These are phyloP conservation scores for Megalonaias nervosa DNA, from an alignment of 1,140 invertebrate species.

Conservation along the genomic window DNA sequence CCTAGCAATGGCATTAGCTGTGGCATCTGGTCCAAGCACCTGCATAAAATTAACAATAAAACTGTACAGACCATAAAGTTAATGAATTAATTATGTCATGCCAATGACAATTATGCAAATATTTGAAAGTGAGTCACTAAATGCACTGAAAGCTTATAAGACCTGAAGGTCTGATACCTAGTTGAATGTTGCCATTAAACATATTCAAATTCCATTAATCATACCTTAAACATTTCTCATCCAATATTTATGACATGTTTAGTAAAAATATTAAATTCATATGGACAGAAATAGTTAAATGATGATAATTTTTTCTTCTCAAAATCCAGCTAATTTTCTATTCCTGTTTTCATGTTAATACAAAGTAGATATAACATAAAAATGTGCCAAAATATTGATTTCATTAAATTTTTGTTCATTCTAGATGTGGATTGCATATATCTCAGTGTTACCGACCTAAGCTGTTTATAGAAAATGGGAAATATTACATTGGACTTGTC, in stretches of 20 bases:
- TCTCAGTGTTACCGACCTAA: neutral
- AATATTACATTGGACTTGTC: neutral
- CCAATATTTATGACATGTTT: no score
- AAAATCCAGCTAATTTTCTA: no score
- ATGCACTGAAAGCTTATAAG: neutral
- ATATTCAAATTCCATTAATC: neutral
- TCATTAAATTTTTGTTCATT: neutral
- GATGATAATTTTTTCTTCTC: no score
- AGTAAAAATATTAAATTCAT: no score
- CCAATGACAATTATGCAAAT: neutral
- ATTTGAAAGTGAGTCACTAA: neutral
- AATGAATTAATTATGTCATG: neutral
- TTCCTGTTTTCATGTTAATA: no score
- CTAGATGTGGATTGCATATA: neutral
- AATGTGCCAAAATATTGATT: neutral
- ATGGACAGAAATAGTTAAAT: no score
- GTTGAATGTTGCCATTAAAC: neutral
- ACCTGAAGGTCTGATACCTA: neutral
- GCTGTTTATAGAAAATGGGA: neutral
- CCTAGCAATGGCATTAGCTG: conserved; percentile 28
- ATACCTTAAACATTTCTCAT: no score
- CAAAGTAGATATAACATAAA: no score
- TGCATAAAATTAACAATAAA: neutral
- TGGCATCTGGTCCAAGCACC: conserved; percentile 27
- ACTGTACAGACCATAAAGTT: neutral